Conservation (phyloP, 2,113 vertebrate species). For the Pionites leucogaster region DNA sequence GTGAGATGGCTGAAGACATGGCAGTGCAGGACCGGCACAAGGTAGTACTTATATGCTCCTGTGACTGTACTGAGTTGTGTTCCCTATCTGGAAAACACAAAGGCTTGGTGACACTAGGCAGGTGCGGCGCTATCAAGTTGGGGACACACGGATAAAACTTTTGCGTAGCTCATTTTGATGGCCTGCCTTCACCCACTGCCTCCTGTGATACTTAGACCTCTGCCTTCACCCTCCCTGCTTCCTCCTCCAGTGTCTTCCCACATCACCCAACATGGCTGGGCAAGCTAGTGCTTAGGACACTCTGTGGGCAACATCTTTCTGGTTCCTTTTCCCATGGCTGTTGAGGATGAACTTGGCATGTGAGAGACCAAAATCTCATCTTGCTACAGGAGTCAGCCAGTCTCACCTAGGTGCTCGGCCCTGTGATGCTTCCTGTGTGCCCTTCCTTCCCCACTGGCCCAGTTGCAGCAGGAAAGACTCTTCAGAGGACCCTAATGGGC, state of each 20-base stretch:
- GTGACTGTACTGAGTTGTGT: not conserved
- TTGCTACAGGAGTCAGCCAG: not conserved
- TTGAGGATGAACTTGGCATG: not conserved
- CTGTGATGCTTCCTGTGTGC: accelerated
- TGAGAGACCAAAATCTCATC: not conserved
- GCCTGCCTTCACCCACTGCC: not conserved
- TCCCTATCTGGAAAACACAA: not conserved
- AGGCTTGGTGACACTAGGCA: not conserved
- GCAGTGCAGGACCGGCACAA: not conserved
- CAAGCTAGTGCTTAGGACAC: accelerated
- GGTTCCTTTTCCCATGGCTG: not conserved
- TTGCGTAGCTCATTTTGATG: not conserved
- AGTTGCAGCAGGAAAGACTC: not conserved
- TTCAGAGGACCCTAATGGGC: not conserved
- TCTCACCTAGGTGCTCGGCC: not conserved
- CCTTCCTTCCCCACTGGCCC: not conserved
- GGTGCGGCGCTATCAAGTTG: not conserved
- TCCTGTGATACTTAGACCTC: not conserved
- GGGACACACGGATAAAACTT: not conserved
- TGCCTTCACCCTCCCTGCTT: not conserved
- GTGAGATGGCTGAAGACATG: accelerated
- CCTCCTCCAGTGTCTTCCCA: not conserved
- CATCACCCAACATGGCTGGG: accelerated
- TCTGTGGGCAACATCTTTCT: not conserved
- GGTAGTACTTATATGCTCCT: not conserved